A percentile compares a stretch with the other conserved stretches of the same genome.
Conservation (phyloP, 2,797 vertebrate genomes). For the Parambassis ranga region DNA sequence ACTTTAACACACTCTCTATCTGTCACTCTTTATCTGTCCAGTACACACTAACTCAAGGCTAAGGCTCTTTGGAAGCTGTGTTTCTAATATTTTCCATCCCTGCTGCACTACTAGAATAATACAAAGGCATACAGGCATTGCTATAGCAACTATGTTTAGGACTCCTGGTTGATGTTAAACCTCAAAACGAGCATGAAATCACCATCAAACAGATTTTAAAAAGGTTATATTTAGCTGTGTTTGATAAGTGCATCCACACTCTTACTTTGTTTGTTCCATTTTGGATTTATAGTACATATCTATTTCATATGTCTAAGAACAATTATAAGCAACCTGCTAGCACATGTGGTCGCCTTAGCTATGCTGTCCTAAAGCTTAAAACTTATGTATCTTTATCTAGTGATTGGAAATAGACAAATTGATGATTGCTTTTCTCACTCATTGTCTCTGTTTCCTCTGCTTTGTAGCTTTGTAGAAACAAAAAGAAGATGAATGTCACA, state of each 20-base stretch:
- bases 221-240: too few relatives aligned
- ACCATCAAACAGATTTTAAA: too few relatives aligned
- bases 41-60: slow-evolving; percentile 43
- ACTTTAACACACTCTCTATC: not conserved
- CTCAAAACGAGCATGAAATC: not conserved
- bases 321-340: too few relatives aligned
- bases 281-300: too few relatives aligned
- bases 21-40: not conserved
- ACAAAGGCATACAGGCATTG: slow-evolving; percentile 38
- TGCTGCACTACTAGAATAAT: slow-evolving; percentile 6
- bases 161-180: not conserved
- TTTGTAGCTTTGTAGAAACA: not conserved
- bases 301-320: too few relatives aligned
- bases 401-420: not conserved
- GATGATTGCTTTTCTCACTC: not conserved
- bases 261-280: too few relatives aligned
- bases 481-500: not conserved
- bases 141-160: slow-evolving; percentile 62
- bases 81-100: slow-evolving; percentile 18
- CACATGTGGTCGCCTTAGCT: too few relatives aligned
- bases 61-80: slow-evolving; percentile 3
- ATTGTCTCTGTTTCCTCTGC: not conserved
- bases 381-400: not conserved
- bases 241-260: too few relatives aligned
- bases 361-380: too few relatives aligned